Percentiles rank a stretch among this genome's conserved stretches.
phyloP scores from a whole-genome alignment of 30 jellyfish, hydroid and myxozoan species.

The Hydractinia echinata region DNA sequence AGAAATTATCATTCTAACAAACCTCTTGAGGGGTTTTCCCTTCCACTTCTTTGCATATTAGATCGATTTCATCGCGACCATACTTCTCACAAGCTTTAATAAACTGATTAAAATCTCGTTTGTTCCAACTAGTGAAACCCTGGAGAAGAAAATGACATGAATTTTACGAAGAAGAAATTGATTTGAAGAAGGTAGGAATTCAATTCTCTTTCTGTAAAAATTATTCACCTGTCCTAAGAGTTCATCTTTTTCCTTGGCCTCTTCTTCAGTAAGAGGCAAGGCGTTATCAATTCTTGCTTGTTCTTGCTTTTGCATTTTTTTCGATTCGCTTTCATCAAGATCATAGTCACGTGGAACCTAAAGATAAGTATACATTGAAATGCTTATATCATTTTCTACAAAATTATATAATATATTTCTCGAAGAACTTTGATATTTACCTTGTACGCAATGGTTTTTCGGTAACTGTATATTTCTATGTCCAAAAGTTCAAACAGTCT shows the following conservation, averaged over 20 bases:
- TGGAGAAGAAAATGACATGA: neutral
- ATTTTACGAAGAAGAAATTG: too few relatives aligned
- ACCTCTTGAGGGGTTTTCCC: constrained; percentile 97
- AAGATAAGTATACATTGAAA: neutral
- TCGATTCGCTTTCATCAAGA: constrained; percentile 78
- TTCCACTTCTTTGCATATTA: constrained; percentile 88
- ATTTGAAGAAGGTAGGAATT: neutral
- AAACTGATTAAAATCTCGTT: constrained; percentile 92
- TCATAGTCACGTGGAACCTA: constrained; percentile 94
- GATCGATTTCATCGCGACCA: constrained; percentile 88
- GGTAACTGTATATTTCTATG: constrained; percentile 74
- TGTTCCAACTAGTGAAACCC: constrained; percentile 97
- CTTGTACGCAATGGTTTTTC: constrained; percentile 90
- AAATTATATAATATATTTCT: neutral
- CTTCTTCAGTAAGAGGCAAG: constrained; percentile 93
- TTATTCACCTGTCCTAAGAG: constrained; percentile 69
- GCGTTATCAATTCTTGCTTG: constrained; percentile 93
- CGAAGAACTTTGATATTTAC: constrained; percentile 21
- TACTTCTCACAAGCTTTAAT: constrained; percentile 92
- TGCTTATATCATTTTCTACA: neutral
- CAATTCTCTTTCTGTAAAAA: neutral
- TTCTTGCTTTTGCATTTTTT: constrained; percentile 73
- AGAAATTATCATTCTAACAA: neutral
- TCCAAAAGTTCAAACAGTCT: constrained; percentile 91
- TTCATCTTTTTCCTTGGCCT: constrained; percentile 85